Conservation (phyloP, 2,113 vertebrate genomes). For the Romanogobio albipinnatus region DNA sequence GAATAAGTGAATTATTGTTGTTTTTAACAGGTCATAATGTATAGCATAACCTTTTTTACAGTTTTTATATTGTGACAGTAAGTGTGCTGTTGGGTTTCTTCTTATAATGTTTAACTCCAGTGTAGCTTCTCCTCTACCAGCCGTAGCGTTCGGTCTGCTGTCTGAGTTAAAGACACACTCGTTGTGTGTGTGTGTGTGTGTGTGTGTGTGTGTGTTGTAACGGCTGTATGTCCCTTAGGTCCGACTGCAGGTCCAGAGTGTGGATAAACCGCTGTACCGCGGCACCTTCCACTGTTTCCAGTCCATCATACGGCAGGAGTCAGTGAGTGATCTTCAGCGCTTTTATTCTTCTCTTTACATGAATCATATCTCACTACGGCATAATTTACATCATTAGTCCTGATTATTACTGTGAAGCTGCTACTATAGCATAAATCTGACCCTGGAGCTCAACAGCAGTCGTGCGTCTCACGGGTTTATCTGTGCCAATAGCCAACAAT, state of each 20-base stretch:
- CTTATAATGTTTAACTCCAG: background rate
- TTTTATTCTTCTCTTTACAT: no score
- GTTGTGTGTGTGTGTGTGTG: background rate
- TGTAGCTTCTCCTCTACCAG: background rate
- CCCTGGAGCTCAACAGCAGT: no score
- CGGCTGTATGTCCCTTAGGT: conserved; percentile 76
- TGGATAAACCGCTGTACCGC: conserved; percentile 89
- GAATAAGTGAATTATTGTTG: background rate
- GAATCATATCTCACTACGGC: no score
- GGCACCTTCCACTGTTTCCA: conserved; percentile 95
- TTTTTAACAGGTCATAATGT: background rate
- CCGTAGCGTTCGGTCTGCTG: no score
- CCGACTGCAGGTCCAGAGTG: conserved; percentile 92
- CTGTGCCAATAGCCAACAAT: no score
- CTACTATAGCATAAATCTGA: no score
- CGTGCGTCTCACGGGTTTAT: no score
- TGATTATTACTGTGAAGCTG: no score
- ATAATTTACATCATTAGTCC: no score
- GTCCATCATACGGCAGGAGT: conserved; percentile 92
- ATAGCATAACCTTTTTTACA: background rate
- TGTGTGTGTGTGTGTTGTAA: background rate
- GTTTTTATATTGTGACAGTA: background rate
- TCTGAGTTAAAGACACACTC: background rate
- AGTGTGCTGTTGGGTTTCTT: background rate
- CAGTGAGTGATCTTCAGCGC: conserved; percentile 78